phyloP scores from a whole-genome alignment of 2,888 invertebrate genomes.

The Plutella xylostella region DNA sequence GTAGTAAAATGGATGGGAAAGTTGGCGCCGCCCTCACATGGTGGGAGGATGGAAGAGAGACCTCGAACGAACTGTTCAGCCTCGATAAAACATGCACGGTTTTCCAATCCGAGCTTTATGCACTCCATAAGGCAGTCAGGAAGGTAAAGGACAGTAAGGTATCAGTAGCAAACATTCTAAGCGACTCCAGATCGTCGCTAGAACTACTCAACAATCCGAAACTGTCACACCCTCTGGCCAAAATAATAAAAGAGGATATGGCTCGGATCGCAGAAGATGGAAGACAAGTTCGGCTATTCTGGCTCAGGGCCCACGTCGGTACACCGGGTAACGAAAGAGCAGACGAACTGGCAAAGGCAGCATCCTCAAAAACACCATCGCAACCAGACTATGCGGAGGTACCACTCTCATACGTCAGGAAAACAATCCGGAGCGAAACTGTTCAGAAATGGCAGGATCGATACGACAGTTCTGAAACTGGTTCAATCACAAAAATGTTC shows the following conservation, averaged over 20 bases:
- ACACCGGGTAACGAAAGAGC: slow-evolving; percentile 12
- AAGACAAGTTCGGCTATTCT: neutral
- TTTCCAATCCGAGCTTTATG: slow-evolving; percentile 9
- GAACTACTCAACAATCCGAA: neutral
- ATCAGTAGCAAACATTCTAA: neutral
- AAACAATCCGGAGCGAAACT: neutral
- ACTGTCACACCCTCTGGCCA: neutral
- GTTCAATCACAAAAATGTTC: neutral
- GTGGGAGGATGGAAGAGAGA: slow-evolving; percentile 3
- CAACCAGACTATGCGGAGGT: slow-evolving; percentile 6
- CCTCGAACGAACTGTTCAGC: neutral
- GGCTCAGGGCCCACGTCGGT: slow-evolving; percentile 13
- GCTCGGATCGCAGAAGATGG: neutral
- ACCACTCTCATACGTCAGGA: slow-evolving; percentile 6
- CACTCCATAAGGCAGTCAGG: neutral
- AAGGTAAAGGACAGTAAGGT: neutral
- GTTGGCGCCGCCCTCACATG: slow-evolving; percentile 5
- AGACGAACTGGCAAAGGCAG: slow-evolving; percentile 13
- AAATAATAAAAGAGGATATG: neutral
- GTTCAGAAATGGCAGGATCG: slow-evolving; percentile 5
- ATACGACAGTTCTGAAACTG: neutral
- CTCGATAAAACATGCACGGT: slow-evolving; percentile 4
- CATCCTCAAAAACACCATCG: slow-evolving; percentile 1
- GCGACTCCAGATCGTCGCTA: slow-evolving; percentile 9
- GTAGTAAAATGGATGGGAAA: slow-evolving; percentile 5